Evolutionary conservation across 2,888 invertebrate genomes (phyloP).

Genomic region (Apocheima hispidaria): DNA sequence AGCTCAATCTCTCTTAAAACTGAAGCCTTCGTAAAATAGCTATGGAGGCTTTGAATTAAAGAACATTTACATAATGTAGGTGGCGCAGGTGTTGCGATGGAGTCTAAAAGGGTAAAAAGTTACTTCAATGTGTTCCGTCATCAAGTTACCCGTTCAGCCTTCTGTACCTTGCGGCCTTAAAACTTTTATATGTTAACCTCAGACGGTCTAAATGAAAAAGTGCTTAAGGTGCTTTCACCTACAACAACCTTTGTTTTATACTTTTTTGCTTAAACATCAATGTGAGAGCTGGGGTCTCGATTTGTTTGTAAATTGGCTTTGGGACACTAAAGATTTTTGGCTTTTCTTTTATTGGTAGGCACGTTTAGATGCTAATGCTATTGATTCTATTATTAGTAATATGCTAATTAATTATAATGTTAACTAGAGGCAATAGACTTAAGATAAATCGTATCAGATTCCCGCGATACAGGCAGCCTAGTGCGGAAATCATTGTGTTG

Average conservation of each 20-base stretch:
- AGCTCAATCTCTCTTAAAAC: conserved; percentile 21
- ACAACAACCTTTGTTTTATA: conserved; percentile 24
- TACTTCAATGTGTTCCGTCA: conserved; percentile 45
- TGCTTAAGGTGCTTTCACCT: conserved; percentile 14
- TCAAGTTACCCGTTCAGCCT: conserved; percentile 41
- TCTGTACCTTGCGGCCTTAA: conserved; percentile 35
- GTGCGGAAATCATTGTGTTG: too few relatives aligned
- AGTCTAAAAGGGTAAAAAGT: conserved; percentile 67
- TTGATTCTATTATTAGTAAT: too few relatives aligned
- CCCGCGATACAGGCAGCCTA: too few relatives aligned
- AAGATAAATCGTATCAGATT: too few relatives aligned
- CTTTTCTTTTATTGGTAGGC: background rate
- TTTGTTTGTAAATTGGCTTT: conserved; percentile 11
- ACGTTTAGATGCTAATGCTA: background rate
- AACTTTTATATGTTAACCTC: conserved; percentile 33
- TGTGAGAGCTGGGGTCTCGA: background rate
- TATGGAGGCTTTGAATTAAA: conserved; percentile 54
- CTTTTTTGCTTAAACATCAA: conserved; percentile 18
- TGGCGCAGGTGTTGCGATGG: conserved; percentile 63
- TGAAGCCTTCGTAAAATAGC: conserved; percentile 28
- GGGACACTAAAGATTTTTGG: background rate
- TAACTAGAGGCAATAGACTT: too few relatives aligned
- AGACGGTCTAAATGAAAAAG: conserved; percentile 27
- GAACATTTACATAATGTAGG: conserved; percentile 72
- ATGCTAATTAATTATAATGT: too few relatives aligned